Conservation (phyloP, 2,113 vertebrate species). For the Cervus canadensis region DNA sequence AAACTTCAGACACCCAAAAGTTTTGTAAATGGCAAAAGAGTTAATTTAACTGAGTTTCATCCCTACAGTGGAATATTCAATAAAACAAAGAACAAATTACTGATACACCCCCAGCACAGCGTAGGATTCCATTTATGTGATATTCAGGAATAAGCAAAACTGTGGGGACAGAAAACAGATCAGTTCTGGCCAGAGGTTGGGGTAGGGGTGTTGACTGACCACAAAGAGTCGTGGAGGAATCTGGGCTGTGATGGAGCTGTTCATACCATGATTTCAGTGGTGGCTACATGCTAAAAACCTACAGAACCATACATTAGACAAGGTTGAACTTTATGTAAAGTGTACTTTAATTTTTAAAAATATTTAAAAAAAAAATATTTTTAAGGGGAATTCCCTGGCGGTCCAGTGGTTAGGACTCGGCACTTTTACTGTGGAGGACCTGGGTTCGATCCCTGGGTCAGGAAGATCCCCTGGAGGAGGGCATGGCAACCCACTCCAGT, state of each 20-base stretch:
- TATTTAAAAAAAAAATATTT: background rate
- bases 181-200: background rate
- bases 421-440: background rate
- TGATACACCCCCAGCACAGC: background rate
- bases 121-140: background rate
- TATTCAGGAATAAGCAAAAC: background rate
- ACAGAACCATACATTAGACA: background rate
- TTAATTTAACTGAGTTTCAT: background rate
- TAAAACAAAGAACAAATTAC: background rate
- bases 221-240: background rate
- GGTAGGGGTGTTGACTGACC: background rate
- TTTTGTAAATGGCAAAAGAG: background rate
- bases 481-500: background rate
- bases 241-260: background rate
- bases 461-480: background rate
- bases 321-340: background rate
- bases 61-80: background rate
- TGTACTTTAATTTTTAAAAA: background rate
- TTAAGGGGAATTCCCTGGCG: background rate
- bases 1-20: background rate
- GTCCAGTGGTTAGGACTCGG: background rate
- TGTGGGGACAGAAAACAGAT: background rate
- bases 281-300: background rate
- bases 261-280: background rate
- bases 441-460: rapidly evolving